phyloP scores from a whole-genome alignment of 2,888 invertebrate genomes.

The Platerodrilus igneus region DNA sequence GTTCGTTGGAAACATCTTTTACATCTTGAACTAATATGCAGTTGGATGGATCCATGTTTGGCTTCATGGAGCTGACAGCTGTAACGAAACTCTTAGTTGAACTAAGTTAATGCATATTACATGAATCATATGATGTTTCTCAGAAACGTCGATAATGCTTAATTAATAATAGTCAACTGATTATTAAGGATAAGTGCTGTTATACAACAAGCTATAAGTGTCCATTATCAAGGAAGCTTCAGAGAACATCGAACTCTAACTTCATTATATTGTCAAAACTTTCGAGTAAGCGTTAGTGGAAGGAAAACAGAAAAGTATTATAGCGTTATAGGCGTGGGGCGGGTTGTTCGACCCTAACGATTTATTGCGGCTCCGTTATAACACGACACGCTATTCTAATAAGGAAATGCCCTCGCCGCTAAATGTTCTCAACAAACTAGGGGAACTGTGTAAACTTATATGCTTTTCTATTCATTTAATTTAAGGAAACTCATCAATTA shows the following conservation, averaged over 20 bases:
- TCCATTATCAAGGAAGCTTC: constrained; percentile 14
- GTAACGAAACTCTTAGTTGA: constrained; percentile 46
- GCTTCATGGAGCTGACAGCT: constrained; percentile 89
- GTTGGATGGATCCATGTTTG: constrained; percentile 81
- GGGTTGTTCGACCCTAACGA: constrained; percentile 24
- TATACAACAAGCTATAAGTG: constrained; percentile 12
- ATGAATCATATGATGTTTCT: neutral
- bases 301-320: constrained; percentile 23
- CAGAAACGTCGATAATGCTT: constrained; percentile 1
- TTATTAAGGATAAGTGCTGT: constrained; percentile 3
- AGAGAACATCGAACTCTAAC: constrained; percentile 21
- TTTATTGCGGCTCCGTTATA: constrained; percentile 25
- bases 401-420: constrained; percentile 31
- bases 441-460: constrained; percentile 17
- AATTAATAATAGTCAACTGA: constrained; percentile 9
- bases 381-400: constrained; percentile 30
- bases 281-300: constrained; percentile 16
- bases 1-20: constrained; percentile 82
- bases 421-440: constrained; percentile 26
- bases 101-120: neutral
- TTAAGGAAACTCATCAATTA: constrained; percentile 11
- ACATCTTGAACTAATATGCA: constrained; percentile 87
- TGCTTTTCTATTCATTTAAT: constrained; percentile 17
- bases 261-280: constrained; percentile 23
- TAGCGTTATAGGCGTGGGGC: constrained; percentile 18